Evolutionary conservation across 2,888 invertebrate genomes (phyloP).

Genomic region (Clistopyga incitator): DNA sequence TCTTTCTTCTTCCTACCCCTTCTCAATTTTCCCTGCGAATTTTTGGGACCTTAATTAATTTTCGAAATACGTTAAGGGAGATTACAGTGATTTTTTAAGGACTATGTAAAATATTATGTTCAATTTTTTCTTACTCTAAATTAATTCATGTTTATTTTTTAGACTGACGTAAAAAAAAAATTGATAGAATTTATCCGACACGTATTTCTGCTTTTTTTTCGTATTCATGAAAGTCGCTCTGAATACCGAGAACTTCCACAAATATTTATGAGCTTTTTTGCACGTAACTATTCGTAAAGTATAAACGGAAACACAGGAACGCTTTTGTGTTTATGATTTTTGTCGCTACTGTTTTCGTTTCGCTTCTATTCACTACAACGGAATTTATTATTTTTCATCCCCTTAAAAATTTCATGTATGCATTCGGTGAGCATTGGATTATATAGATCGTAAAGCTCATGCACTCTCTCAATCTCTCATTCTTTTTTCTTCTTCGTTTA

Average conservation of each 20-base stretch:
- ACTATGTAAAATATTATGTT: no score
- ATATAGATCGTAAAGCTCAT: neutral
- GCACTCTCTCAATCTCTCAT: neutral
- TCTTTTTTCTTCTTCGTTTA: neutral
- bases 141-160: no score
- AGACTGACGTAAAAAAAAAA: neutral
- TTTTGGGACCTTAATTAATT: neutral
- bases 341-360: neutral
- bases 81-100: neutral
- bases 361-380: neutral
- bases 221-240: conserved; percentile 10
- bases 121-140: no score
- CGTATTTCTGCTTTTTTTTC: conserved; percentile 11
- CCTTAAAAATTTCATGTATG: conserved; percentile 4
- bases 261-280: conserved; percentile 17
- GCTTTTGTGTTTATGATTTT: conserved; percentile 34
- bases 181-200: neutral
- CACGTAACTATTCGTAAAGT: neutral
- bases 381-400: conserved; percentile 29
- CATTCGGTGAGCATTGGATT: neutral
- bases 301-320: conserved; percentile 15
- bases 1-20: conserved; percentile 59
- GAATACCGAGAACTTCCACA: neutral
- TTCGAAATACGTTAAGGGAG: neutral
- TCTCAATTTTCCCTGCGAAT: neutral